These are phyloP conservation scores for Corticium candelabrum DNA, from an alignment of 37 sponge, comb jelly and placozoan species.

Conservation along the genomic window DNA sequence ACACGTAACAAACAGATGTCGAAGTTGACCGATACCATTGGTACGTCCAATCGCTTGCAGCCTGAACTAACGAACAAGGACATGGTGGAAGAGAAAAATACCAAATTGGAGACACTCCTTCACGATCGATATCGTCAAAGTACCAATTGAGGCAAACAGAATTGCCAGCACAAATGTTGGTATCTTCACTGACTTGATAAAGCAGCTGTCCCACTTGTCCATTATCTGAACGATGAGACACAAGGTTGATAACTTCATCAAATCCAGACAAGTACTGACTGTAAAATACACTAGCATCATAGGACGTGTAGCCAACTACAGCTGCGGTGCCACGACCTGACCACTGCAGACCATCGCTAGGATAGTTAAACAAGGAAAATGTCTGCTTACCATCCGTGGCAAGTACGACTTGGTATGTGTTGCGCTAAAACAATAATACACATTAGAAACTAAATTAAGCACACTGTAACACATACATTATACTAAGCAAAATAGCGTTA, in stretches of 20 bases:
- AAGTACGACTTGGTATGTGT: constrained; percentile 58
- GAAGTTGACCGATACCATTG: background rate
- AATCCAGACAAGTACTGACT: background rate
- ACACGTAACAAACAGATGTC: background rate
- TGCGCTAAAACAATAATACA: constrained; percentile 10
- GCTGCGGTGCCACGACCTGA: constrained; percentile 14
- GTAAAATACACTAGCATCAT: constrained; percentile 7
- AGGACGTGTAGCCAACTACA: constrained; percentile 32
- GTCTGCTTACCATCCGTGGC: constrained; percentile 43
- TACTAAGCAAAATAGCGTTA: no score
- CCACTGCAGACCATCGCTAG: constrained; percentile 54
- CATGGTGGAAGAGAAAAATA: constrained; percentile 11
- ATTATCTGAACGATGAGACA: background rate
- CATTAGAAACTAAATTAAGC: no score
- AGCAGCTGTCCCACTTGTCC: background rate
- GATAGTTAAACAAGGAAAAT: constrained; percentile 54
- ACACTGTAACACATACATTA: no score
- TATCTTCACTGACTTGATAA: background rate
- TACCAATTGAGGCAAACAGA: background rate
- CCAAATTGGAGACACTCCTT: background rate
- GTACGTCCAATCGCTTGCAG: background rate
- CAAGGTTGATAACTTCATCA: background rate
- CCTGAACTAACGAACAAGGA: constrained; percentile 40
- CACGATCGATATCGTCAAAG: background rate
- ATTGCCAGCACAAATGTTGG: background rate